A percentile compares a stretch with the other conserved stretches of the same genome.
Evolutionary conservation across 2,888 invertebrate genomes (phyloP).

Genomic region (Cordilura impudica): DNA sequence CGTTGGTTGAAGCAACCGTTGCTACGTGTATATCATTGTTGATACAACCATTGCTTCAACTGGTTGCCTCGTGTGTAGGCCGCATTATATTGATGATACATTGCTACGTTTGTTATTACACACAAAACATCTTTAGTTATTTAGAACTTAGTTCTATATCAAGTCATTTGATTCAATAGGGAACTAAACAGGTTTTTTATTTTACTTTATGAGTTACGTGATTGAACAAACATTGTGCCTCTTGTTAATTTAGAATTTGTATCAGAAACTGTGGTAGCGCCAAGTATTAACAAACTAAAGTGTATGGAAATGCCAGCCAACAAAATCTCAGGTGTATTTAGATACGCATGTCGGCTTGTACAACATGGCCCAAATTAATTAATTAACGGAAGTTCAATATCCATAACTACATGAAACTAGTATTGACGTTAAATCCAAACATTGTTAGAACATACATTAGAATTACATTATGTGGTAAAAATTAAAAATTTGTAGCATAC

Average conservation of each 20-base stretch:
- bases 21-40: too few species aligned
- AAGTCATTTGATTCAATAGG: conserved; percentile 35
- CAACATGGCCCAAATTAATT: conserved; percentile 13
- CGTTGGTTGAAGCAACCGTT: too few species aligned
- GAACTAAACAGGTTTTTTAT: conserved; percentile 45
- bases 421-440: conserved; percentile 1
- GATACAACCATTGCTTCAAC: too few species aligned
- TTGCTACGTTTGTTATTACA: too few species aligned
- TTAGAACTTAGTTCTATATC: conserved; percentile 15
- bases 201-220: conserved; percentile 51
- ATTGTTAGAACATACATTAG: not conserved
- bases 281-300: conserved; percentile 11
- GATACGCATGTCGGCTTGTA: not conserved
- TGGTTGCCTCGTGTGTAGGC: too few species aligned
- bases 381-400: conserved; percentile 53
- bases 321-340: conserved; percentile 14
- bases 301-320: conserved; percentile 8
- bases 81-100: too few species aligned
- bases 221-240: conserved; percentile 24
- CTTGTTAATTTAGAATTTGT: not conserved
- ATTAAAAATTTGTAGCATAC: too few species aligned
- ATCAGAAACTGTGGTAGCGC: conserved; percentile 19
- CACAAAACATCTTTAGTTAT: not conserved
- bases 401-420: conserved; percentile 19
- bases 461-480: too few species aligned